Percentiles rank a stretch among this genome's conserved stretches.
Evolutionary conservation across 2,888 invertebrate species (phyloP).

Genomic region (Campoplex capitator): DNA sequence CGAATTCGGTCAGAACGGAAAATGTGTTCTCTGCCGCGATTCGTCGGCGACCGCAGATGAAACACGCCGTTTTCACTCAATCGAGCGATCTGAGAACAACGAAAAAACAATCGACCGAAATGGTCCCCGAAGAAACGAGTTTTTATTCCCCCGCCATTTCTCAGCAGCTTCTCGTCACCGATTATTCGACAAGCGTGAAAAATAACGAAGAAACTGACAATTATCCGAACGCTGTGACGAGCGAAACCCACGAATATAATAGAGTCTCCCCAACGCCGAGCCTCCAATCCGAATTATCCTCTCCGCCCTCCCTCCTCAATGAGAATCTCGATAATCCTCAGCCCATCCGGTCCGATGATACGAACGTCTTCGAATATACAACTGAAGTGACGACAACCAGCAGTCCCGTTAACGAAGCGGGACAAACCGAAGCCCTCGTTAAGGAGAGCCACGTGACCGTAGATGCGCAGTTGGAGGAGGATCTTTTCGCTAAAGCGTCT

Average conservation of each 20-base stretch:
- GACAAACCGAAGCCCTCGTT: slow-evolving; percentile 54
- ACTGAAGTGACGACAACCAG: slow-evolving; percentile 33
- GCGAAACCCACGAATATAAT: slow-evolving; percentile 62
- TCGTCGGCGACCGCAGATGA: slow-evolving; percentile 77
- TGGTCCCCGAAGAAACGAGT: slow-evolving; percentile 85
- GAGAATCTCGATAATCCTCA: slow-evolving; percentile 24
- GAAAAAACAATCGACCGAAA: slow-evolving; percentile 85
- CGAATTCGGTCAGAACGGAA: slow-evolving; percentile 77
- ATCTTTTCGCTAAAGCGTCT: slow-evolving; percentile 84
- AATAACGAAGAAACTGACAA: slow-evolving; percentile 64
- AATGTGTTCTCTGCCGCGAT: slow-evolving; percentile 78
- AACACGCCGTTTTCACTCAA: slow-evolving; percentile 73
- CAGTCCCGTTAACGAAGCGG: slow-evolving; percentile 19
- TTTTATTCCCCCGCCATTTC: slow-evolving; percentile 85
- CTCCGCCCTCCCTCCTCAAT: neutral
- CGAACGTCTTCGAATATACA: slow-evolving; percentile 32
- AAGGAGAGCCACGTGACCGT: slow-evolving; percentile 62
- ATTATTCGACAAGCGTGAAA: slow-evolving; percentile 24
- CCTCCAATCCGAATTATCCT: slow-evolving; percentile 1
- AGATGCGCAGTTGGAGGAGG: slow-evolving; percentile 77
- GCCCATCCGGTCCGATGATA: slow-evolving; percentile 34
- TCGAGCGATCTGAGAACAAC: slow-evolving; percentile 74
- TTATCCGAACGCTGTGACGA: slow-evolving; percentile 12
- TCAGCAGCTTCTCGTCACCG: slow-evolving; percentile 75
- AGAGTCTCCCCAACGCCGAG: slow-evolving; percentile 16